A percentile compares a stretch with the other conserved stretches of the same genome.
phyloP scores from a whole-genome alignment of 2,888 invertebrate genomes.

The Plebejus melissa region DNA sequence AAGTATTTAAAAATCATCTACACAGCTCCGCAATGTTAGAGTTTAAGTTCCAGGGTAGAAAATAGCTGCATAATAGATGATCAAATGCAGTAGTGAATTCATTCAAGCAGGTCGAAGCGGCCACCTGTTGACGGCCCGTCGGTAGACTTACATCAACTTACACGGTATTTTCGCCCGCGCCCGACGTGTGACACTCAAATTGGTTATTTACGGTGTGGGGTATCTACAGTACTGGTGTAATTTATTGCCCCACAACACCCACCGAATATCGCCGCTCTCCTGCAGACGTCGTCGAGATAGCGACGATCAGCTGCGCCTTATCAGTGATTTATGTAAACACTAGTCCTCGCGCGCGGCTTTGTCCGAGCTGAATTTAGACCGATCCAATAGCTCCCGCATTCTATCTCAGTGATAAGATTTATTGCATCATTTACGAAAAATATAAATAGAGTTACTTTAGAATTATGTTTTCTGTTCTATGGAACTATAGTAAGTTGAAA shows the following conservation, averaged over 20 bases:
- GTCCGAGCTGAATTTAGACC: neutral
- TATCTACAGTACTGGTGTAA: neutral
- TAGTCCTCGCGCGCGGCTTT: neutral
- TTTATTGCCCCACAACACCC: slow-evolving; percentile 12
- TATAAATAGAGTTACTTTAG: no score
- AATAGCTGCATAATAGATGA: neutral
- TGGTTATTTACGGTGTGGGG: neutral
- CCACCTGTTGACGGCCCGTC: slow-evolving; percentile 7
- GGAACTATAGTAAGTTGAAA: no score
- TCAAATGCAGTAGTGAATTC: neutral
- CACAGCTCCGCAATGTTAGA: neutral
- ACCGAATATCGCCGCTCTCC: slow-evolving; percentile 1
- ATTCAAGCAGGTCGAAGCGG: neutral
- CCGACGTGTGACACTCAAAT: neutral
- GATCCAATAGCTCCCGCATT: neutral
- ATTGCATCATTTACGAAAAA: neutral
- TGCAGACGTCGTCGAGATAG: slow-evolving; percentile 2
- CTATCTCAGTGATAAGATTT: neutral
- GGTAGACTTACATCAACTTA: neutral
- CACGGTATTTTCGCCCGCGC: neutral
- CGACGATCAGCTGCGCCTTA: slow-evolving; percentile 11
- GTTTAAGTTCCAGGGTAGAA: neutral
- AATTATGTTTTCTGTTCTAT: no score
- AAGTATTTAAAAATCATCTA: no score
- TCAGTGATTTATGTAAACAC: slow-evolving; percentile 16